A percentile compares a stretch with the other conserved stretches of the same genome.
phyloP scores from a whole-genome alignment of 1,140 invertebrate genomes.

The Octopus bimaculoides region DNA sequence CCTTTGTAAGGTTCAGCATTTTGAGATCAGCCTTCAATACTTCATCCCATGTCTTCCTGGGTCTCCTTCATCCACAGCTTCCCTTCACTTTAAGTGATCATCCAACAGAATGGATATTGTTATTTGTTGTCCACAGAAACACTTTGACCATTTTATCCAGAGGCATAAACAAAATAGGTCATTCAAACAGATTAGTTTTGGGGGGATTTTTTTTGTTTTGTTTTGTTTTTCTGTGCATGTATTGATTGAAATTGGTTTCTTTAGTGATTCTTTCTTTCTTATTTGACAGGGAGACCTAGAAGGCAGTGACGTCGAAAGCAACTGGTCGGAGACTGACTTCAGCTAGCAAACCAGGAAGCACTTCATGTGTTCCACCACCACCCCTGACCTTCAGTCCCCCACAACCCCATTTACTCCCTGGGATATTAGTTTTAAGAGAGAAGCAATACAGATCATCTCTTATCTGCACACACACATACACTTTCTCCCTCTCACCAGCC shows the following conservation, averaged over 20 bases:
- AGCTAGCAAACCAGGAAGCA: constrained; percentile 30
- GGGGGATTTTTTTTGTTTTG: neutral
- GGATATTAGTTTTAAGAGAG: too few relatives aligned
- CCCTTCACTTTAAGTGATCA: too few relatives aligned
- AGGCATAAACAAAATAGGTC: neutral
- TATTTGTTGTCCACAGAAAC: neutral
- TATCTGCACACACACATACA: too few relatives aligned
- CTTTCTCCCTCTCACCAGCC: too few relatives aligned
- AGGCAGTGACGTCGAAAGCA: constrained; percentile 48
- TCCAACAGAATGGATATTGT: too few relatives aligned
- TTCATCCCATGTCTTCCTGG: too few relatives aligned
- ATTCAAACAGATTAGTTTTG: neutral
- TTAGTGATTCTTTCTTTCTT: neutral
- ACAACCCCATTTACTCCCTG: too few relatives aligned
- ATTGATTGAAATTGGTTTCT: neutral
- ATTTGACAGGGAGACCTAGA: constrained; percentile 44
- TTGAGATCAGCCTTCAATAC: too few relatives aligned
- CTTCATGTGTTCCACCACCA: too few relatives aligned
- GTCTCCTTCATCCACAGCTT: too few relatives aligned
- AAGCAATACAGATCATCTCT: too few relatives aligned
- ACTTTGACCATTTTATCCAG: neutral
- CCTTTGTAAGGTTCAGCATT: too few relatives aligned
- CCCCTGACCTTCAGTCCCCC: neutral
- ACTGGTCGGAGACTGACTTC: constrained; percentile 47
- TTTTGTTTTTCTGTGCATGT: neutral